Evolutionary conservation across 2,797 vertebrate genomes (phyloP).

Genomic region (Glossophaga mutica): DNA sequence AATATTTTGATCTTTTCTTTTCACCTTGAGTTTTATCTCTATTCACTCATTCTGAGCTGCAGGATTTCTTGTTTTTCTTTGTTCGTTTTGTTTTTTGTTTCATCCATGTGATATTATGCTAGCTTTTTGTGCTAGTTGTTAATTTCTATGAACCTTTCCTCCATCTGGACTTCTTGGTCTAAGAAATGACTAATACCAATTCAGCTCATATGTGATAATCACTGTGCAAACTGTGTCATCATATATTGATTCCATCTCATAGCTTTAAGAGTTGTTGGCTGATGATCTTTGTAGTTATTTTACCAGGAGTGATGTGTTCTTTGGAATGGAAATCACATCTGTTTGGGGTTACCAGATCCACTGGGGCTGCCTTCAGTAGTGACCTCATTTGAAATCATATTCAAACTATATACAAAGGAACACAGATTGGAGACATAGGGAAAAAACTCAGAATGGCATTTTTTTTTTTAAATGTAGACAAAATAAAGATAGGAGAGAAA

Average conservation of each 20-base stretch:
- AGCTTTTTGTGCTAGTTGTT: neutral
- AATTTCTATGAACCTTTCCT: neutral
- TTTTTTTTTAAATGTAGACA: neutral
- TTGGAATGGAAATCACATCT: neutral
- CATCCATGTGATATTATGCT: neutral
- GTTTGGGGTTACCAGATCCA: neutral
- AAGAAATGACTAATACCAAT: neutral
- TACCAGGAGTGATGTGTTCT: neutral
- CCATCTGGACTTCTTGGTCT: neutral
- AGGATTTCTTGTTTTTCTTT: neutral
- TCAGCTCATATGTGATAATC: neutral
- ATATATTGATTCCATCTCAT: neutral
- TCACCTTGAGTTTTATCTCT: neutral
- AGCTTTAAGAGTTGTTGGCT: neutral
- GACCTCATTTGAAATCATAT: neutral
- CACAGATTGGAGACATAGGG: neutral
- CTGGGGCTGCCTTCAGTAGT: neutral
- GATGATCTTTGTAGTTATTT: neutral
- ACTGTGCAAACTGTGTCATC: neutral
- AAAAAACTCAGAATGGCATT: neutral
- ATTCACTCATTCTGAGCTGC: neutral
- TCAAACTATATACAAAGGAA: neutral
- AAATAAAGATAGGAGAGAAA: neutral
- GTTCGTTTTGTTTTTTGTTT: neutral
- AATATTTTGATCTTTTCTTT: neutral